Evolutionary conservation across 2,888 invertebrate genomes (phyloP).

Genomic region (Epiblema foenella): DNA sequence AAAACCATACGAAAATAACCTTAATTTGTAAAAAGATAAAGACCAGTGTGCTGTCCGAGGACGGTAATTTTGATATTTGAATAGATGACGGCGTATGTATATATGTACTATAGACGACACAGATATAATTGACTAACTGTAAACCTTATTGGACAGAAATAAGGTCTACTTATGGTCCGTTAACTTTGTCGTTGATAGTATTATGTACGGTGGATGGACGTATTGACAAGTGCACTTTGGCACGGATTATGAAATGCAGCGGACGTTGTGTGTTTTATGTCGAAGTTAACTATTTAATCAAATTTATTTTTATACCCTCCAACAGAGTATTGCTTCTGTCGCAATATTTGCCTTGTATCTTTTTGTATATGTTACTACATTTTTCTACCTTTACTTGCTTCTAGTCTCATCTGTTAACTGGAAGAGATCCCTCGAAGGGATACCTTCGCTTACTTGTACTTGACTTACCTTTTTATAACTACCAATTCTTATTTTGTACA

Average conservation of each 20-base stretch:
- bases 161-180: neutral
- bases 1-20: constrained; percentile 36
- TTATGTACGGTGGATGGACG: constrained; percentile 54
- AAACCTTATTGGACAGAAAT: no score
- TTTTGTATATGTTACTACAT: no score
- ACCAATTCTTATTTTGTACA: no score
- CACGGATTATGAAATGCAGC: constrained; percentile 67
- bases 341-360: no score
- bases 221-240: constrained; percentile 80
- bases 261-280: constrained; percentile 56
- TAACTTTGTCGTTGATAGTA: neutral
- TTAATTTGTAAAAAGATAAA: constrained; percentile 45
- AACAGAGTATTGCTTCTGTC: neutral
- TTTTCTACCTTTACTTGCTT: no score
- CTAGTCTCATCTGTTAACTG: no score
- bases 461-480: no score
- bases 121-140: no score
- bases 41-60: constrained; percentile 17
- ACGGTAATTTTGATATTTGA: constrained; percentile 61
- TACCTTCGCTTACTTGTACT: no score
- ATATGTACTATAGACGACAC: no score
- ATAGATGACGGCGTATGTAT: constrained; percentile 57
- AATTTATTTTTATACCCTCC: neutral
- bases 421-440: no score
- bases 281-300: constrained; percentile 21